Base-by-base conservation (phyloP, 2,113 vertebrate genomes). In the Bettongia penicillata region DNA sequence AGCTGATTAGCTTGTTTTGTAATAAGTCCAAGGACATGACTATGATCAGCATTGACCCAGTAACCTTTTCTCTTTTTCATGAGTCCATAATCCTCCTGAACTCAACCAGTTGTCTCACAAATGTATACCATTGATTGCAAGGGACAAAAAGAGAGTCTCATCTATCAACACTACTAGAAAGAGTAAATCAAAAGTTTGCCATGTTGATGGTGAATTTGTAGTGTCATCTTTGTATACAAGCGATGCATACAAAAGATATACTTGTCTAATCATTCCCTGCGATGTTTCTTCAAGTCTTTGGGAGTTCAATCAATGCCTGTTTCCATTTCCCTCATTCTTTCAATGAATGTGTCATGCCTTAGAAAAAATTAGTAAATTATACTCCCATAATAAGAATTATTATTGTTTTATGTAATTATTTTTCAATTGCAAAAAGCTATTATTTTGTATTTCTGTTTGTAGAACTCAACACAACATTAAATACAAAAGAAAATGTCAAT, bases 21-120 rank as follows among this genome's bases (percentile, higher is more conserved):
- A 53, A 43, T 89, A 91, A 96, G 68, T 47, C 53, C 28, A 94
- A 91, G 55, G 14, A 91, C 14, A 23, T 14, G 93, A 24, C 51
- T 94, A 94, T 93, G 26, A 84, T 43, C 19, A 43, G 16, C n/a
- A 84, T 2, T 8, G 37, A 43, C 7, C 16, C n/a, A 43, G 0
- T 22, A 23, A 43, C 68, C n/a, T 43, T 43, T 77, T 12, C 61
- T 77, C 31, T 77, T 37, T 68, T n/a, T 37, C 37, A n/a, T 77
- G 61, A 19, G 2, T n/a, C 37, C 31, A 19, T 77, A 77, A 77
- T 91, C 31, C 90, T 91, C 51, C 37, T 93, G 6, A 31, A 94
- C 7, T 68, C 95, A 95, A 91, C 77, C 37, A 68, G 8, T 43
- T 49, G 57, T 57, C 51, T 97, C 48, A 94, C 51, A 94, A 94